Evolutionary conservation across 2,113 vertebrate genomes (phyloP).

Genomic region (Ceratotherium simum): DNA sequence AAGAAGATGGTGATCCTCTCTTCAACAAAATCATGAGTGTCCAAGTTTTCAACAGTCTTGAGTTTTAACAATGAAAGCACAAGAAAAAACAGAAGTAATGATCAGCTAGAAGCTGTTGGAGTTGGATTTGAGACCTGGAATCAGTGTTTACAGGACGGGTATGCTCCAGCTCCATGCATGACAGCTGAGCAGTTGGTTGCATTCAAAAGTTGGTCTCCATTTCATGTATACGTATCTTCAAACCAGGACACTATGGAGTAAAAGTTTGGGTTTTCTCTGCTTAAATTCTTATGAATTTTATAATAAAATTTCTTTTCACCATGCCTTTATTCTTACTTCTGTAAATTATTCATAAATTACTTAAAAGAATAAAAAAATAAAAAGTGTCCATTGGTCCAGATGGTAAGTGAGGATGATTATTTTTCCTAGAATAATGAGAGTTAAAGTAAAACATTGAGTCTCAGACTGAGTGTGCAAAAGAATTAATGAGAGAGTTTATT

Average conservation of each 20-base stretch:
- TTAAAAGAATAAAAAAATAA: slow-evolving; percentile 24
- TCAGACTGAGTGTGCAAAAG: background rate
- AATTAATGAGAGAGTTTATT: background rate
- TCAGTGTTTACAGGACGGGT: background rate
- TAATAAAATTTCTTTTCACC: background rate
- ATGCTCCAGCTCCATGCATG: background rate
- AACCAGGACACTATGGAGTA: background rate
- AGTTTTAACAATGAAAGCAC: background rate
- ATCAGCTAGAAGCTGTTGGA: background rate
- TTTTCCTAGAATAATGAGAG: background rate
- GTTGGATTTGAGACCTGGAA: background rate
- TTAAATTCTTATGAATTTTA: slow-evolving; percentile 7
- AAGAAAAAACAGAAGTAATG: background rate
- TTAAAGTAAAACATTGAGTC: background rate
- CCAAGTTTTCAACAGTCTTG: background rate
- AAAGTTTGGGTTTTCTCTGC: background rate
- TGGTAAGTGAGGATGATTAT: background rate
- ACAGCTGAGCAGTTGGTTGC: background rate
- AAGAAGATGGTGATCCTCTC: background rate
- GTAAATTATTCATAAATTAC: slow-evolving; percentile 5
- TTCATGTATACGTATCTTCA: background rate
- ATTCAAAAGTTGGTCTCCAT: background rate
- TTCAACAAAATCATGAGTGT: background rate
- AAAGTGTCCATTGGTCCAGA: background rate
- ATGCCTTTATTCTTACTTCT: background rate